A percentile compares a stretch with the other conserved stretches of the same genome.
Conservation (phyloP, 2,113 vertebrate genomes). For the Neotoma lepida region DNA sequence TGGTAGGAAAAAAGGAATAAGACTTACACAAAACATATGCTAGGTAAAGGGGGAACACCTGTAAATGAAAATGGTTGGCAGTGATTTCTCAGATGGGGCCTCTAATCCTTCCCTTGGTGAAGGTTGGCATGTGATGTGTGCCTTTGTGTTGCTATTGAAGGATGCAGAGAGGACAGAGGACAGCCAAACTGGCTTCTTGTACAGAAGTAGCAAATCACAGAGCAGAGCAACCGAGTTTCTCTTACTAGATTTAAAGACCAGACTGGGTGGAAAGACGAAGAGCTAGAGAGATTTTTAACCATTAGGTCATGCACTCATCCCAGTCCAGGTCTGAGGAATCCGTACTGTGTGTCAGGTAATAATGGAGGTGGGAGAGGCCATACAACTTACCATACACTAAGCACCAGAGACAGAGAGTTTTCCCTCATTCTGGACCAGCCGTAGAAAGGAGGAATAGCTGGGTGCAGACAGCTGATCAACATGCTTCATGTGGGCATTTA, state of each 20-base stretch:
- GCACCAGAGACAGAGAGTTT: neutral
- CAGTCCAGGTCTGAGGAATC: neutral
- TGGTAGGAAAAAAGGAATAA: constrained; percentile 49
- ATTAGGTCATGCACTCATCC: neutral
- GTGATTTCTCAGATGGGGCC: constrained; percentile 48
- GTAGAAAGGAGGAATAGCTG: neutral
- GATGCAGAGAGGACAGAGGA: neutral
- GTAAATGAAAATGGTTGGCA: constrained; percentile 55
- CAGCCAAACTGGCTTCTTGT: neutral
- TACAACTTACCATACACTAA: neutral
- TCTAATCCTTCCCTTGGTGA: constrained; percentile 1
- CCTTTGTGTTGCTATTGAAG: constrained; percentile 20
- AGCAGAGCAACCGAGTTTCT: neutral
- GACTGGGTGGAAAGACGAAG: neutral
- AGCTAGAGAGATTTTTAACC: neutral
- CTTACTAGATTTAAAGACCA: neutral
- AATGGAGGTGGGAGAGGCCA: neutral
- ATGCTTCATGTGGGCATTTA: neutral
- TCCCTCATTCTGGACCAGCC: neutral
- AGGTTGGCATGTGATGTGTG: neutral
- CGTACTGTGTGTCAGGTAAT: neutral
- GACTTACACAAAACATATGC: constrained; percentile 70
- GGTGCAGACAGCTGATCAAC: neutral
- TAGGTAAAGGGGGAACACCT: constrained; percentile 63
- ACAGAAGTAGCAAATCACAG: neutral